A percentile compares a stretch with the other conserved stretches of the same genome.
phyloP scores from a whole-genome alignment of 64 coral and sea anemone species.

The Trachythela sp. region DNA sequence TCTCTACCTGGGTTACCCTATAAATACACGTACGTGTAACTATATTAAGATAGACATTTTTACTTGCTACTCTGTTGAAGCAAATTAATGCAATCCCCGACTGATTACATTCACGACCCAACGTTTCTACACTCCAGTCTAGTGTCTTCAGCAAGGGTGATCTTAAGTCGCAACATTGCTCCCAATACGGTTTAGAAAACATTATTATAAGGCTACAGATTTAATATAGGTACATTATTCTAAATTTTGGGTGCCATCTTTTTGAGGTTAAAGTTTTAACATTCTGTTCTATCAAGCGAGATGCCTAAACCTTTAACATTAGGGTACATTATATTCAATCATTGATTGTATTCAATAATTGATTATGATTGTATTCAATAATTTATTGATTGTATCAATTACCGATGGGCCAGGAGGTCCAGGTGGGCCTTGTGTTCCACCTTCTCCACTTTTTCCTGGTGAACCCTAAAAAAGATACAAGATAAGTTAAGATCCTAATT shows the following conservation, averaged over 20 bases:
- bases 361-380: no score
- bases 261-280: no score
- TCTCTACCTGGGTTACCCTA: conserved; percentile 6
- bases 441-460: not conserved
- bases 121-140: no score
- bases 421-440: not conserved
- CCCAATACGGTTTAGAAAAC: no score
- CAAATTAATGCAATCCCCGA: no score
- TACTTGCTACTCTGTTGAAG: not conserved
- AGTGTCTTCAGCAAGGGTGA: no score
- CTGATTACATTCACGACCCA: no score
- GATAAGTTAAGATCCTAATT: not conserved
- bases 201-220: no score
- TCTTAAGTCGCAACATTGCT: no score
- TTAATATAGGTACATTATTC: no score
- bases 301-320: not conserved
- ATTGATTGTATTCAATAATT: not conserved
- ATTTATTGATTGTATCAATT: not conserved
- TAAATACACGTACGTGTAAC: not conserved
- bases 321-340: not conserved
- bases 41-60: not conserved
- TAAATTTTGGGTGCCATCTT: no score
- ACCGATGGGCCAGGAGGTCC: not conserved
- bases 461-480: conserved; percentile 7
- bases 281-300: no score